A percentile compares a stretch with the other conserved stretches of the same genome.
Evolutionary conservation across 2,797 vertebrate genomes (phyloP).

Genomic region (Cyprinodon diabolis): DNA sequence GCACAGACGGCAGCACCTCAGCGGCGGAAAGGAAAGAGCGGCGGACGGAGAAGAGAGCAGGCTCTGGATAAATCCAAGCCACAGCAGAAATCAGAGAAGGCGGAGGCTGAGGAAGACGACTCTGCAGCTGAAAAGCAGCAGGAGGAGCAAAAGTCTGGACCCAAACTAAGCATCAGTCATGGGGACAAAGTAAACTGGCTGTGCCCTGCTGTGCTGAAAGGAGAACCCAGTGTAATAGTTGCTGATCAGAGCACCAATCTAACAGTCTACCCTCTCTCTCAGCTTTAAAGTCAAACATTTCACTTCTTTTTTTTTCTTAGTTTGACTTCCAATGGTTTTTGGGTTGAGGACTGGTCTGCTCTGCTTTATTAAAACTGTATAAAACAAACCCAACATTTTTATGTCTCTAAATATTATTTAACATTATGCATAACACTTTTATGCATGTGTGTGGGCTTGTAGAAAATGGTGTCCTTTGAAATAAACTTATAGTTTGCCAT

Average conservation of each 20-base stretch:
- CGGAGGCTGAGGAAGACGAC: conserved; percentile 31
- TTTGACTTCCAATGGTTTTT: neutral
- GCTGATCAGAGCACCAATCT: conserved; percentile 88
- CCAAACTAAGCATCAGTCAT: conserved; percentile 86
- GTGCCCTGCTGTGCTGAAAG: conserved; percentile 82
- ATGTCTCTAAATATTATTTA: neutral
- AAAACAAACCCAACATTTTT: neutral
- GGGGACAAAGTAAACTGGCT: conserved; percentile 97
- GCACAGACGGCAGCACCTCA: conserved; percentile 21
- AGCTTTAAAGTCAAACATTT: conserved; percentile 41
- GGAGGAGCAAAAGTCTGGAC: conserved; percentile 55
- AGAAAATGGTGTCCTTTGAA: conserved; percentile 29
- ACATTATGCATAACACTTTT: neutral
- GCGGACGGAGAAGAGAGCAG: conserved; percentile 58
- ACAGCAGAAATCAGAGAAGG: conserved; percentile 23
- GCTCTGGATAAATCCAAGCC: conserved; percentile 43
- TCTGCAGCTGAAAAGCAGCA: conserved; percentile 28
- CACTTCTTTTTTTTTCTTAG: neutral
- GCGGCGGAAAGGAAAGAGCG: conserved; percentile 67
- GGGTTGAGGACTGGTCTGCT: neutral
- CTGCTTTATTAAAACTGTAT: neutral
- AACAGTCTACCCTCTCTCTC: conserved; percentile 83
- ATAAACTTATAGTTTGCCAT: conserved; percentile 1
- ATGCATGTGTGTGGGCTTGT: conserved; percentile 10
- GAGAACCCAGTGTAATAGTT: conserved; percentile 85